These are phyloP conservation scores for Corythornis vintsioides DNA, from an alignment of 2,113 vertebrate genomes.

Conservation along the genomic window DNA sequence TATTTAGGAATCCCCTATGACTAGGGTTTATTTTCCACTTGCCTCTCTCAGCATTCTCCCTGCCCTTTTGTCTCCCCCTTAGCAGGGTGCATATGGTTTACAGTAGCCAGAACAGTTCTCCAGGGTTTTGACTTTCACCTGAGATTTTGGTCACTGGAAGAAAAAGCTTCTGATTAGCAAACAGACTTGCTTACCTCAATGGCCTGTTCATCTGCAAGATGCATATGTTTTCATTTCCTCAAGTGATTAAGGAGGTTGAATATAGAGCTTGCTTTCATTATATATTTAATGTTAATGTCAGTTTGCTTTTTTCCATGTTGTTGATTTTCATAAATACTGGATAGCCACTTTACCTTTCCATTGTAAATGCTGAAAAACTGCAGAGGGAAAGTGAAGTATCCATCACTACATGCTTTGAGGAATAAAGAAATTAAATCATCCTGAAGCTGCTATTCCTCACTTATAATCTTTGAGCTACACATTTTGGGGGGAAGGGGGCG, in stretches of 20 bases:
- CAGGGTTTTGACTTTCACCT: not conserved
- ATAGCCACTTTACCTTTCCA: not conserved
- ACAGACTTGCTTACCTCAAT: not conserved
- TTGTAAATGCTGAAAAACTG: not conserved
- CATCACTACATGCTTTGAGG: not conserved
- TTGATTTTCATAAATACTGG: not conserved
- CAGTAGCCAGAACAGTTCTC: not conserved
- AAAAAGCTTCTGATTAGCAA: not conserved
- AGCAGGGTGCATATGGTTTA: rapidly evolving
- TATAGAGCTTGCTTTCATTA: not conserved
- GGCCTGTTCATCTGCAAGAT: not conserved
- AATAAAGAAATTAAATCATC: not conserved
- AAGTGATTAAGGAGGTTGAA: not conserved
- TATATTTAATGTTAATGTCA: not conserved
- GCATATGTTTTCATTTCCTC: not conserved
- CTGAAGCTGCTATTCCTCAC: not conserved
- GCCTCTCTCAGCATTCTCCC: not conserved
- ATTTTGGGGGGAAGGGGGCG: not conserved
- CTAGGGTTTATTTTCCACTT: not conserved
- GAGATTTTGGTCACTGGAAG: not conserved
- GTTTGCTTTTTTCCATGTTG: not conserved
- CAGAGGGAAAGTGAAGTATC: not conserved
- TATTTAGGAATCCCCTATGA: not conserved
- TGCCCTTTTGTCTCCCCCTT: not conserved
- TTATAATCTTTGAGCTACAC: not conserved